Percentiles rank a stretch among this genome's conserved stretches.
Evolutionary conservation across 1,140 invertebrate genomes (phyloP).

Genomic region (Hyphantria cunea): DNA sequence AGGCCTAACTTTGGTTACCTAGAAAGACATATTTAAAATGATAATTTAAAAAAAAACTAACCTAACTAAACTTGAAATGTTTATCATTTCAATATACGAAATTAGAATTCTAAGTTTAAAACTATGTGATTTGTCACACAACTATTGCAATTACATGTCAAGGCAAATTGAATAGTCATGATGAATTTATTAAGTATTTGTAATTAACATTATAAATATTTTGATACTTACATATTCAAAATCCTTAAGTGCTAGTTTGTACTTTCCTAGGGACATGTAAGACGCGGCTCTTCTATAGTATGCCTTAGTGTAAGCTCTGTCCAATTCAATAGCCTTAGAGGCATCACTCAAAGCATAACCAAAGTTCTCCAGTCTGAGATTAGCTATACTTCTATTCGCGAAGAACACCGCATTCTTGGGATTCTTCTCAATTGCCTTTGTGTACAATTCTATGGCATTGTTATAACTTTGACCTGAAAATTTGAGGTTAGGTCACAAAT

Average conservation of each 20-base stretch:
- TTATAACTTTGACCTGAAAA: slow-evolving; percentile 93
- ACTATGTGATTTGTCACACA: too few species aligned
- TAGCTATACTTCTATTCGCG: slow-evolving; percentile 97
- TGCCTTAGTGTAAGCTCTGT: slow-evolving; percentile 95
- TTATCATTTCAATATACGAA: too few species aligned
- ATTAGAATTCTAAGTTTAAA: too few species aligned
- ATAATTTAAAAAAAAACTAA: not conserved
- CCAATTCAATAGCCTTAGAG: slow-evolving; percentile 93
- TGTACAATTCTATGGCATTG: slow-evolving; percentile 94
- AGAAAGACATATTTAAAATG: slow-evolving; percentile 44
- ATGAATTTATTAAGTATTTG: too few species aligned
- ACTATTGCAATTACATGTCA: too few species aligned
- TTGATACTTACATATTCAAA: slow-evolving; percentile 93
- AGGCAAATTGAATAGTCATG: too few species aligned
- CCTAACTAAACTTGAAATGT: too few species aligned
- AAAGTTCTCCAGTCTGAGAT: slow-evolving; percentile 95
- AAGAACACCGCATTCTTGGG: slow-evolving; percentile 90
- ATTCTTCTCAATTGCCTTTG: slow-evolving; percentile 94
- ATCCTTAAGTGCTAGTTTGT: slow-evolving; percentile 97
- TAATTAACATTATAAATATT: too few species aligned
- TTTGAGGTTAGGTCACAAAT: slow-evolving; percentile 63
- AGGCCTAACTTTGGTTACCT: slow-evolving; percentile 94
- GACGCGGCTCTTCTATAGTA: slow-evolving; percentile 97
- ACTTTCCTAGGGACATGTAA: slow-evolving; percentile 98
- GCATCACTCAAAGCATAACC: slow-evolving; percentile 97